These are phyloP conservation scores for Oryzias curvinotus DNA, from an alignment of 2,113 vertebrate genomes.

Conservation along the genomic window DNA sequence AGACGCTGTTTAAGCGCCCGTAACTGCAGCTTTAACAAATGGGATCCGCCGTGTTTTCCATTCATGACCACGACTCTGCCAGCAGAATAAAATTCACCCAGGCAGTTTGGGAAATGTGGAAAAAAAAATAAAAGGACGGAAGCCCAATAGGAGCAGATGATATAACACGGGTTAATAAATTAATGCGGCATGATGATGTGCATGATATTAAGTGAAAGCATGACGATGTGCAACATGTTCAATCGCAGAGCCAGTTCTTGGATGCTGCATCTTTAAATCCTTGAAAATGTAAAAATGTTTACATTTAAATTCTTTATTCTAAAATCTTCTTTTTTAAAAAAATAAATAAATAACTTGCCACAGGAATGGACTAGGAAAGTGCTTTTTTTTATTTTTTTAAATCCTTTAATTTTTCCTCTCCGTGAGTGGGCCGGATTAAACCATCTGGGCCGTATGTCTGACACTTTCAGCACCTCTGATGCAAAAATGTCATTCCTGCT, in stretches of 20 bases:
- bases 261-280: no score
- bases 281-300: no score
- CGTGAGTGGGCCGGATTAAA: no score
- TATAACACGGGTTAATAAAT: conserved; percentile 16
- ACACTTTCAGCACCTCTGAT: no score
- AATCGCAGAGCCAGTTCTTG: background rate
- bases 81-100: conserved; percentile 29
- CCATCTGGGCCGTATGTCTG: no score
- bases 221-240: background rate
- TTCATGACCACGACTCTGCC: conserved; percentile 29
- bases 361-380: no score
- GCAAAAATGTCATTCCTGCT: no score
- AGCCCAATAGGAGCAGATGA: conserved; percentile 3
- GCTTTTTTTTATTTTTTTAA: no score
- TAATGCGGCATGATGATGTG: background rate
- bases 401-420: no score
- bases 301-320: no score
- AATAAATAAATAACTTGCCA: no score
- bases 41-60: conserved; percentile 33
- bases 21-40: conserved; percentile 60
- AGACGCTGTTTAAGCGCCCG: conserved; percentile 42
- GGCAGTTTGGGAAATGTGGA: conserved; percentile 28
- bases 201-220: background rate
- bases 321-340: no score
- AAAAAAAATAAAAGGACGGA: conserved; percentile 17